Evolutionary conservation across 2,113 vertebrate species (phyloP), one percentile per base, ranked within the genome.

Genomic region (Gadus macrocephalus): DNA sequence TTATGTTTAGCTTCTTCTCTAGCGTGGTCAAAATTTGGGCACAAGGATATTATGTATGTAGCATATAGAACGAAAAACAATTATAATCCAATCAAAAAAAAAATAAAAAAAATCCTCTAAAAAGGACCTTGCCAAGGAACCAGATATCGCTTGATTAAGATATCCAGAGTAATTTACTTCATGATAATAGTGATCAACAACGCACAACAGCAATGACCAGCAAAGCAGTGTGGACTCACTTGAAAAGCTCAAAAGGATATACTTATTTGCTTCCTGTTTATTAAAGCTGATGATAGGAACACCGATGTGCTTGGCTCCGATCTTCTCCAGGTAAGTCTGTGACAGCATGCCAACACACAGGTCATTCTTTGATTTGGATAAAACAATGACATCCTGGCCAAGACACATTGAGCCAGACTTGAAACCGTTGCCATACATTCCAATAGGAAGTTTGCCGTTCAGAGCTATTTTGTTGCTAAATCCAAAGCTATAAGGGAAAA

Each of bases 381-480:
- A 97, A 53, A 99, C 94, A 0, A 98, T 92, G 38, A 94, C 94
- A 9, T 99, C 97, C 89, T 78, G 95, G 15, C 96, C 97, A 64
- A 99, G 90, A 49, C 96, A 94, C 96, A 99, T 99, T 49, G 97
- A 96, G 2, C 97, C 97, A 0, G 97, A 98, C 80, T 99, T 99
- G 92, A 99, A 99, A 3, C 96, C 97, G 20, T 99, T 99, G 17
- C 97, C 97, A 38, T 98, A 99, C 12, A 97, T 81, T 5, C 97
- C 97, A 73, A 99, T 95, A 0, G 97, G 96, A 1, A 90, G 85
- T 0, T 90, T 86, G 4, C 93, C 94, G 25, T 93, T 92, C 69
- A 94, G 19, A 35, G 92, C 62, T n/a, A 86, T 87, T 90, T 99
- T 99, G 70, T 99, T 95, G 79, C 96, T 98, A 90, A 96, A 99